Base-by-base conservation (phyloP, 2,113 vertebrate species). In the Sclerurus mexicanus region DNA sequence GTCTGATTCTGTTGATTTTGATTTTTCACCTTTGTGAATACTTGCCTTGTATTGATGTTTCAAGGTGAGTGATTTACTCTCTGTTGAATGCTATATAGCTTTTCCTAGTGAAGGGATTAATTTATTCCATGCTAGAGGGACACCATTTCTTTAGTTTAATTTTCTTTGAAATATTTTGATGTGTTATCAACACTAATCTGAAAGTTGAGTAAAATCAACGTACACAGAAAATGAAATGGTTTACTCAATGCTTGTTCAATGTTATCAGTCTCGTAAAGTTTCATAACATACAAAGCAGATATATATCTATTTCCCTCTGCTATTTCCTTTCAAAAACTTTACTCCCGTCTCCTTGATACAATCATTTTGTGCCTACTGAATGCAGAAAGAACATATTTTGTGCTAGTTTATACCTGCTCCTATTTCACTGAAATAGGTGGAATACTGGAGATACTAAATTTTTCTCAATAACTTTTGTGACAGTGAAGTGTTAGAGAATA, bases 191-290 rank as follows among this genome's bases (percentile, higher is more conserved):
- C 25, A 37, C 15, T 76, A 55, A 92, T 90, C 78, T 87, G 56
- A 89, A 90, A 80, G 40, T 55, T 83, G 78, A 90, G 18, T 93
- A 77, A 93, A 94, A 88, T 94, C 75, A 69, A 37, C 83, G 67
- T 63, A 64, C 20, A 49, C 50, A 77, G 77, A 90, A 93, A 94
- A 89, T 59, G n/a, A 89, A 95, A 86, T 89, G 0, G 81, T 68
- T 87, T 91, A 67, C 52, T 94, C 47, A 20, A 19, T 42, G 17
- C 37, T 93, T 13, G 0, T 89, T 94, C 62, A 76, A 3, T 76
- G 40, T 85, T 94, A 73, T 40, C 71, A 52, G n/a, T 66, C 81
- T 90, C 12, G 5, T 89, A 87, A 93, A 82, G 77, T 76, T 68
- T 90, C 39, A 12, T 64, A 87, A 67, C n/a, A n/a, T 72, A 58